These are phyloP conservation scores for Octodon degus DNA, from an alignment of 2,113 vertebrate genomes.

Conservation along the genomic window DNA sequence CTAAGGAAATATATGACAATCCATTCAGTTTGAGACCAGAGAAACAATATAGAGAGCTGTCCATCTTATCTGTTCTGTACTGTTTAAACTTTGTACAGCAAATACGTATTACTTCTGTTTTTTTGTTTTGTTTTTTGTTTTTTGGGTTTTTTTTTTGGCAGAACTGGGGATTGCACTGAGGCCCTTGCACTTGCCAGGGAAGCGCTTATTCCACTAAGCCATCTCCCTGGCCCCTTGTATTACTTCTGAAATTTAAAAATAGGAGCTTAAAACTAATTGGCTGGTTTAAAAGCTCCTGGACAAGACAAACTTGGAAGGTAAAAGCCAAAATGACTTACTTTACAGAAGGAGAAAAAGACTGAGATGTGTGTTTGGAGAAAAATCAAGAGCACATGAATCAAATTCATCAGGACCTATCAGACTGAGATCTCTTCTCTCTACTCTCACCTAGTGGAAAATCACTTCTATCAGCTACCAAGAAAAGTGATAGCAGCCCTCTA, in stretches of 20 bases:
- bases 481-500: neutral
- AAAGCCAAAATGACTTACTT: slow-evolving; percentile 30
- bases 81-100: neutral
- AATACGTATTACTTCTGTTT: neutral
- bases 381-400: neutral
- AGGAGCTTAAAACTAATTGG: neutral
- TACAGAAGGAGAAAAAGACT: neutral
- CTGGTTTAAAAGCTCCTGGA: neutral
- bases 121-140: too few species aligned
- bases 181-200: too few species aligned
- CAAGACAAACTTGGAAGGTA: slow-evolving; percentile 6
- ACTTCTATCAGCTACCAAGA: neutral
- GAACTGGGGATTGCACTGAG: too few species aligned
- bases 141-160: too few species aligned
- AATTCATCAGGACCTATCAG: neutral
- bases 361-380: neutral
- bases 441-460: neutral
- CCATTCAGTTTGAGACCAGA: neutral
- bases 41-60: neutral
- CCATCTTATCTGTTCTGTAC: neutral
- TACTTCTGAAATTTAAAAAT: slow-evolving; percentile 37
- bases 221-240: too few species aligned
- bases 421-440: accelerated
- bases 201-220: too few species aligned
- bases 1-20: neutral